Evolutionary conservation across 2,797 vertebrate genomes (phyloP), one percentile per base, ranked within the genome.

Genomic region (Rhincodon typus): DNA sequence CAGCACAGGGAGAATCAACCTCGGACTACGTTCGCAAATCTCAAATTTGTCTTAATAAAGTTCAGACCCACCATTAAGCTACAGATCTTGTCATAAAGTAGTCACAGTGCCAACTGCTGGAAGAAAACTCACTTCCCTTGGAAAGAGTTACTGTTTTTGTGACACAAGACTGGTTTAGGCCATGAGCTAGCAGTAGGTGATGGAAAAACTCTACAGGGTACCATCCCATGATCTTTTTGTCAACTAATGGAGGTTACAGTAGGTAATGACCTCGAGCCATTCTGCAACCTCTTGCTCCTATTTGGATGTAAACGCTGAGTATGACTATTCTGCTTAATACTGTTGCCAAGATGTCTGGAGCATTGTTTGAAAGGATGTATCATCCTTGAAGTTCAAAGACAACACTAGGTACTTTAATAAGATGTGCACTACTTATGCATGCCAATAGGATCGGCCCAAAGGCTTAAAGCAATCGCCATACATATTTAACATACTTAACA

Each of bases 291-390:
- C 53, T 50, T 34, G 46, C 42, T n/a, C 70, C 94, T 77, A 95
- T 95, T 95, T 74, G 46, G 7, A 95, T 95, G 94, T 4, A 95
- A 95, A 95, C 77, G 4, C 27, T 21, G 27, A 53, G 70, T 19
- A 53, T 95, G 50, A 25, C 46, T 74, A 66, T 74, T 95, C 94
- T 77, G 27, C 30, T 72, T 2, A 77, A 72, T 77, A n/a, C 94
- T 95, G 94, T 95, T 95, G 94, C 94, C 94, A 95, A 95, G 94
- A 95, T 95, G 94, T 95, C 94, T 95, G 70, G 70, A 77, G 72
- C 70, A 77, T 95, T 95, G 94, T 95, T 95, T 17, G 8, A 72
- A 95, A 95, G 46, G 94, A 95, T 57, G 30, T 95, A 46, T 4
- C 46, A 77, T 95, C 70, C 46, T 30, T 95, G 94, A 77, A 95